These are phyloP conservation scores for Trichomalopsis sarcophagae DNA, from an alignment of 1,140 invertebrate genomes.

Conservation along the genomic window DNA sequence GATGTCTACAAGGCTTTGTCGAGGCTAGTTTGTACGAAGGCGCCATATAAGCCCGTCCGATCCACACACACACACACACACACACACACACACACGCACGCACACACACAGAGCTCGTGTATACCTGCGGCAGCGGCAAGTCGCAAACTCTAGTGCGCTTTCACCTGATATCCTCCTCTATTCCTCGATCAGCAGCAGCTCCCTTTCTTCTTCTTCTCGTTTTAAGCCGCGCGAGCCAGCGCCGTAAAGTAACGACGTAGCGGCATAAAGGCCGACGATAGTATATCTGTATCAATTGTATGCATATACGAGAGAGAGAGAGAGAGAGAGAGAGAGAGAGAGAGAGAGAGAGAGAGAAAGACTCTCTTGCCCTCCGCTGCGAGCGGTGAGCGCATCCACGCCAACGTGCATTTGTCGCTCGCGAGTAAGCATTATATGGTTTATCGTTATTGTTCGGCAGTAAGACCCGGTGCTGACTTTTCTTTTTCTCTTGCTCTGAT, in stretches of 20 bases:
- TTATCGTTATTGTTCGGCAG: constrained; percentile 73
- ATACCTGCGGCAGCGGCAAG: constrained; percentile 57
- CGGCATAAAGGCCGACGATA: constrained; percentile 70
- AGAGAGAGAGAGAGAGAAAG: too few relatives aligned
- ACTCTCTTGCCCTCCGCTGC: not conserved
- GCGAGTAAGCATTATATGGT: constrained; percentile 70
- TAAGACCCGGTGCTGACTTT: constrained; percentile 26
- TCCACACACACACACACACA: constrained; percentile 34
- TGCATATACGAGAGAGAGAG: constrained; percentile 64
- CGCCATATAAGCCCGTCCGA: constrained; percentile 65
- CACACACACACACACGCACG: constrained; percentile 34
- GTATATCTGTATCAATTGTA: constrained; percentile 76
- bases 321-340: not conserved
- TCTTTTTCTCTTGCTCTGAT: constrained; percentile 42
- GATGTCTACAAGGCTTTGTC: constrained; percentile 72
- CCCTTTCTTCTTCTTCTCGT: constrained; percentile 48
- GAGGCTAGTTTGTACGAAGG: constrained; percentile 68
- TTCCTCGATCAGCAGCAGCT: constrained; percentile 9
- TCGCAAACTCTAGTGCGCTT: not conserved
- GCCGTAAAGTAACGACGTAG: constrained; percentile 56
- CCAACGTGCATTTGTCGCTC: constrained; percentile 70
- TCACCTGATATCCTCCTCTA: not conserved
- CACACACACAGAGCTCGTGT: constrained; percentile 43
- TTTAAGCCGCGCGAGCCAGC: not conserved
- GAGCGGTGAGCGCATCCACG: not conserved